Conservation (phyloP, 2,888 invertebrate genomes). For the Gordius sp. region DNA sequence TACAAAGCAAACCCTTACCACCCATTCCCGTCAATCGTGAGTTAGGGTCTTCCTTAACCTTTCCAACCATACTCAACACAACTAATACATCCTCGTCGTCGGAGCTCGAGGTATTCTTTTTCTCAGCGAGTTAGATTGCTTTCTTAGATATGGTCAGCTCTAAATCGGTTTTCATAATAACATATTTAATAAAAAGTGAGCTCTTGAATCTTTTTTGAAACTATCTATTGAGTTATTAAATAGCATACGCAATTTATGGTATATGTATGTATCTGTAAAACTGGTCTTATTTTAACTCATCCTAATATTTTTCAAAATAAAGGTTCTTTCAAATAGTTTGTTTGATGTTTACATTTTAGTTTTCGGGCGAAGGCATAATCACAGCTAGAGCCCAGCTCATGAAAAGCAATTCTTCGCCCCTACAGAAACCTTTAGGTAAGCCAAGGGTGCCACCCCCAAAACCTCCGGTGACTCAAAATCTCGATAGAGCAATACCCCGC, state of each 20-base stretch:
- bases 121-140: not conserved
- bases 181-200: not conserved
- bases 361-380: constrained; percentile 6
- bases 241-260: too few species aligned
- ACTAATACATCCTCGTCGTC: not conserved
- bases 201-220: not conserved
- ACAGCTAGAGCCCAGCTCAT: too few species aligned
- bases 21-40: not conserved
- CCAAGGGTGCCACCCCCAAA: constrained; percentile 13
- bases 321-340: too few species aligned
- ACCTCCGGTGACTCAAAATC: not conserved
- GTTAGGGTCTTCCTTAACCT: not conserved
- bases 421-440: not conserved
- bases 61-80: not conserved
- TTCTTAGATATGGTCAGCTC: not conserved
- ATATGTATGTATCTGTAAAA: too few species aligned
- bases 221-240: too few species aligned
- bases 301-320: too few species aligned
- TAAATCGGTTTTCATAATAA: not conserved
- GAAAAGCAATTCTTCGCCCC: not conserved
- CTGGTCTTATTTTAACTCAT: too few species aligned
- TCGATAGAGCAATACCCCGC: not conserved
- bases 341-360: too few species aligned
- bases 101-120: not conserved
- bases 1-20: not conserved